Base-by-base conservation (phyloP, 2,113 vertebrate genomes). In the Microtus pennsylvanicus region DNA sequence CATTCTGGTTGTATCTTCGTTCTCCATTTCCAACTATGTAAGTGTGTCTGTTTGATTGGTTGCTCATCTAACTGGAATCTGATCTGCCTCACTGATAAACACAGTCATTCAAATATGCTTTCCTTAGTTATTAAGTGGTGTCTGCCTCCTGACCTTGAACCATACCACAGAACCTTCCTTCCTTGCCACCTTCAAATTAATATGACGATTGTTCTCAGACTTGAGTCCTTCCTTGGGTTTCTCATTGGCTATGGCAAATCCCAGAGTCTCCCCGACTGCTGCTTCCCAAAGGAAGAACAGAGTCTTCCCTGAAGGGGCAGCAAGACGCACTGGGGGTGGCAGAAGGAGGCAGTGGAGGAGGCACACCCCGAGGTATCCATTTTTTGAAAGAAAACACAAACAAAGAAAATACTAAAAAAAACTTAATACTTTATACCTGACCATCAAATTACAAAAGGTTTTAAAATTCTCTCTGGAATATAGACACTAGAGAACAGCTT, bases 311-410 rank as follows among this genome's bases (percentile, higher is more conserved):
- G 58, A 30, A 65, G 81, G n/a, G 5, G 24, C 8, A 58, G 1
- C 21, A 75, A 1, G 13, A 28, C 0, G 12, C 42, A 42, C 4
- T 22, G 22, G 42, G 24, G 42, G 26, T 1, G 45, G 28, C 26
- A 50, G 77, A 83, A 42, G 24, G n/a, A 30, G 24, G 38, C n/a
- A 26, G 7, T 38, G 65, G 58, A 30, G 8, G 38, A 1, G 22
- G 21, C 10, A 38, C 72, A 74, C 26, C 13, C 42, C 13, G 7
- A 42, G 94, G 58, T 28, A 93, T 33, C 65, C 75, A 89, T 74
- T 91, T 96, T 94, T 85, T 92, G 83, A 89, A 91, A 80, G 81
- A 88, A 95, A 94, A 94, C 45, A 87, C 50, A 50, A 69, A 28
- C 63, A 28, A 65, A 14, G 33, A 72, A 21, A n/a, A 22, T 9